phyloP scores from a whole-genome alignment of 1,140 invertebrate species.

The Brachionus sp. region DNA sequence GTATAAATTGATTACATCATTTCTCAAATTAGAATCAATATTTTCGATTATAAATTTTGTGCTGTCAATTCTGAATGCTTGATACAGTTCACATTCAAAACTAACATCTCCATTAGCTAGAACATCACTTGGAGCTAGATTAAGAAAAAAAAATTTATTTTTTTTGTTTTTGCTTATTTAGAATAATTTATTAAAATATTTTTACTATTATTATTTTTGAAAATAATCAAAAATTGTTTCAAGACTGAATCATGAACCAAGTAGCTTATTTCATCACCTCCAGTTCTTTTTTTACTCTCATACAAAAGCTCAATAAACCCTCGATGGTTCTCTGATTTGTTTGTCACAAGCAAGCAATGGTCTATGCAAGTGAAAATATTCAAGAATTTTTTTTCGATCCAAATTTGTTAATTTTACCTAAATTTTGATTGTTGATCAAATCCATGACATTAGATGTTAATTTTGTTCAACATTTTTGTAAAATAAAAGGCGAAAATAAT shows the following conservation, averaged over 20 bases:
- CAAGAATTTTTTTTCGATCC: neutral
- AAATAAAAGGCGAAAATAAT: neutral
- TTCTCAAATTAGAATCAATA: neutral
- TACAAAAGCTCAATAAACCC: neutral
- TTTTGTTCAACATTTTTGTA: neutral
- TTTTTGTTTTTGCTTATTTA: too few relatives aligned
- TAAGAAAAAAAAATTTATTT: too few relatives aligned
- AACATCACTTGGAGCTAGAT: neutral
- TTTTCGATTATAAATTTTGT: neutral
- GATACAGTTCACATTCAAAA: neutral
- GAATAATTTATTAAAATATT: neutral
- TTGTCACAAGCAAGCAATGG: neutral
- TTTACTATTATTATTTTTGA: neutral
- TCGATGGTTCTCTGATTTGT: neutral
- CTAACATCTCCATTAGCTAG: neutral
- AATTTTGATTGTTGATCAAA: neutral
- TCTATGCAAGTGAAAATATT: neutral
- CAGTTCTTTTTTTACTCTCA: constrained; percentile 28
- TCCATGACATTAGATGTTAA: neutral
- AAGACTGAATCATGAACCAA: neutral
- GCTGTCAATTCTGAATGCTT: neutral
- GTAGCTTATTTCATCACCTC: neutral
- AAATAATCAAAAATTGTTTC: neutral
- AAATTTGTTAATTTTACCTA: neutral
- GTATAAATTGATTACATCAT: constrained; percentile 5